phyloP scores from a whole-genome alignment of 2,888 invertebrate species.

The Ashinkailepas kermadecensis region DNA sequence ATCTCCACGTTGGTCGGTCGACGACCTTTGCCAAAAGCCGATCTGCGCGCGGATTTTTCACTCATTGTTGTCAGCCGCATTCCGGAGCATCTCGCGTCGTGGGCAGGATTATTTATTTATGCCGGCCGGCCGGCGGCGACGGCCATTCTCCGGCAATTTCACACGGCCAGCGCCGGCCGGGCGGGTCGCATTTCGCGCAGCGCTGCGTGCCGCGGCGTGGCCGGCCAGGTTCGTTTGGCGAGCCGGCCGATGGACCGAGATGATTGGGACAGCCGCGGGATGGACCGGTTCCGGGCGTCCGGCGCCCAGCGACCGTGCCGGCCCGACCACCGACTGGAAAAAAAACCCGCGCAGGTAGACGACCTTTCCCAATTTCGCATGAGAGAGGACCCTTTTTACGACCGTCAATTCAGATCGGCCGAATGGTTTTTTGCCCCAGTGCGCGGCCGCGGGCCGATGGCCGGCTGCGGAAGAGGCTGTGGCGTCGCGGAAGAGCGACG shows the following conservation, averaged over 20 bases:
- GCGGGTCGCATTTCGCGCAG: neutral
- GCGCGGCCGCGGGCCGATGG: neutral
- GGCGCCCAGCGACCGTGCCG: neutral
- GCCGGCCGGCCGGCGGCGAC: neutral
- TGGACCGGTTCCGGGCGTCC: slow-evolving; percentile 9
- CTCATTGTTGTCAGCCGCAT: slow-evolving; percentile 15
- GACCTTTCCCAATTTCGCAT: slow-evolving; percentile 23
- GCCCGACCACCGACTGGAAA: neutral
- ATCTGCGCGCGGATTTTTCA: slow-evolving; percentile 14
- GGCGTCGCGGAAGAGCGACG: no score
- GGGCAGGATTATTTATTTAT: slow-evolving; percentile 5
- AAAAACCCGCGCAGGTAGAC: slow-evolving; percentile 17
- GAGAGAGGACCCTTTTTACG: slow-evolving; percentile 22
- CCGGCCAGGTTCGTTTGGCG: slow-evolving; percentile 4
- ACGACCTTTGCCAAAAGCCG: slow-evolving; percentile 16
- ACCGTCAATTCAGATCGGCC: slow-evolving; percentile 12
- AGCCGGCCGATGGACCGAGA: neutral
- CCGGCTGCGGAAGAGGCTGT: no score
- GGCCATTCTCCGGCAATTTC: neutral
- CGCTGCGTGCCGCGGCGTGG: neutral
- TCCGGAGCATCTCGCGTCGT: neutral
- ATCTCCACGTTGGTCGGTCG: neutral
- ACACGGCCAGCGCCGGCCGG: neutral
- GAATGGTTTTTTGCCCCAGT: slow-evolving; percentile 18
- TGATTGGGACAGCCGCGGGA: slow-evolving; percentile 4